These are phyloP conservation scores for Catalaphyllia jardinei DNA, from an alignment of 64 coral and sea anemone genomes.

Conservation along the genomic window DNA sequence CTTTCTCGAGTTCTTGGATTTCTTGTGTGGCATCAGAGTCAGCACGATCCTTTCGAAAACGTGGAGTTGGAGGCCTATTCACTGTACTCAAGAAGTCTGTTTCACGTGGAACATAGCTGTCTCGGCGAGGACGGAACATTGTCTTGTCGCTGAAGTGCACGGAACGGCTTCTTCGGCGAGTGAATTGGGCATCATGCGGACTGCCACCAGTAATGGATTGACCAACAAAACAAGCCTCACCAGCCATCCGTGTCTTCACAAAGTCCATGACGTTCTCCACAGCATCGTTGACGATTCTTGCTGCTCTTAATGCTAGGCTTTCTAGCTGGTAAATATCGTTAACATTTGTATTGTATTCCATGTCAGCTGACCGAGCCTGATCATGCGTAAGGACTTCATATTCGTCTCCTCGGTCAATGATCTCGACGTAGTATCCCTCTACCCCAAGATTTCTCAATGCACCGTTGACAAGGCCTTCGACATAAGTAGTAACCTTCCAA, in stretches of 20 bases:
- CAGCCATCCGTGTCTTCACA: neutral
- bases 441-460: slow-evolving; percentile 40
- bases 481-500: slow-evolving; percentile 44
- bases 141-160: slow-evolving; percentile 58
- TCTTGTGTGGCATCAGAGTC: neutral
- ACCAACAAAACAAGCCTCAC: neutral
- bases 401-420: neutral
- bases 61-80: slow-evolving; percentile 74
- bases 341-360: neutral
- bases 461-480: slow-evolving; percentile 56
- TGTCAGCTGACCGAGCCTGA: neutral
- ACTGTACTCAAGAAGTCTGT: slow-evolving; percentile 6
- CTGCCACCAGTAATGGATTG: neutral
- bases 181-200: neutral
- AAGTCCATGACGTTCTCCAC: slow-evolving; percentile 15
- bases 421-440: neutral
- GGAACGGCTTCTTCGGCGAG: slow-evolving; percentile 35
- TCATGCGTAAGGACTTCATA: slow-evolving; percentile 15
- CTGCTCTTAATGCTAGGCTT: neutral
- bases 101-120: slow-evolving; percentile 47
- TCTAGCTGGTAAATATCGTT: neutral
- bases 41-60: slow-evolving; percentile 38
- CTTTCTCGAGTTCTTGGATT: slow-evolving; percentile 35
- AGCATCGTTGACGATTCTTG: slow-evolving; percentile 10
- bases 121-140: slow-evolving; percentile 16